Percentiles rank a stretch among this genome's conserved stretches.
Evolutionary conservation across 2,888 invertebrate genomes (phyloP).

Genomic region (Axea sp.): DNA sequence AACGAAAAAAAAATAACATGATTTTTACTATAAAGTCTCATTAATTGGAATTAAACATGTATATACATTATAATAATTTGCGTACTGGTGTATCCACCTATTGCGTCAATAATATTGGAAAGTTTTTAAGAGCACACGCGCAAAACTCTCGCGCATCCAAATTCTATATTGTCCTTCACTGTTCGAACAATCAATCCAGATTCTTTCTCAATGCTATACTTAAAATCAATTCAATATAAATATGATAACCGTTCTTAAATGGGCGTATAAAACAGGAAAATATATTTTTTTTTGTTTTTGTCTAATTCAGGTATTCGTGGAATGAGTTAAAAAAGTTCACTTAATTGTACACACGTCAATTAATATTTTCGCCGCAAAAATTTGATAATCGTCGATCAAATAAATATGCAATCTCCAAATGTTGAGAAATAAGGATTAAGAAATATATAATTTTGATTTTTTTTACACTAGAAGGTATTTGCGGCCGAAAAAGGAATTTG

Average conservation of each 20-base stretch:
- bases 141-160: constrained; percentile 6
- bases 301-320: too few species aligned
- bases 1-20: too few species aligned
- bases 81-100: constrained; percentile 19
- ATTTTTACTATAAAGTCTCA: too few species aligned
- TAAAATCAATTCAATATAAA: too few species aligned
- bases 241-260: too few species aligned
- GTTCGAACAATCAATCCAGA: constrained; percentile 22
- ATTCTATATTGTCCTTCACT: constrained; percentile 56
- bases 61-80: too few species aligned
- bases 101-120: constrained; percentile 57
- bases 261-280: too few species aligned
- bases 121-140: constrained; percentile 33
- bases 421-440: neutral
- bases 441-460: constrained; percentile 23
- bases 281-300: too few species aligned
- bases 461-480: neutral
- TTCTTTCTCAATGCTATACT: too few species aligned
- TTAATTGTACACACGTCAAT: neutral
- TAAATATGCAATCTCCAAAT: neutral
- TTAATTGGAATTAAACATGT: too few species aligned
- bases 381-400: neutral
- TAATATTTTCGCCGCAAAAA: neutral
- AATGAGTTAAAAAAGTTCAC: too few species aligned
- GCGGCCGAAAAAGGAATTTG: constrained; percentile 28